Evolutionary conservation across 2,113 vertebrate genomes (phyloP), one percentile per base, ranked within the genome.

Genomic region (Cricetomys ansorgei): DNA sequence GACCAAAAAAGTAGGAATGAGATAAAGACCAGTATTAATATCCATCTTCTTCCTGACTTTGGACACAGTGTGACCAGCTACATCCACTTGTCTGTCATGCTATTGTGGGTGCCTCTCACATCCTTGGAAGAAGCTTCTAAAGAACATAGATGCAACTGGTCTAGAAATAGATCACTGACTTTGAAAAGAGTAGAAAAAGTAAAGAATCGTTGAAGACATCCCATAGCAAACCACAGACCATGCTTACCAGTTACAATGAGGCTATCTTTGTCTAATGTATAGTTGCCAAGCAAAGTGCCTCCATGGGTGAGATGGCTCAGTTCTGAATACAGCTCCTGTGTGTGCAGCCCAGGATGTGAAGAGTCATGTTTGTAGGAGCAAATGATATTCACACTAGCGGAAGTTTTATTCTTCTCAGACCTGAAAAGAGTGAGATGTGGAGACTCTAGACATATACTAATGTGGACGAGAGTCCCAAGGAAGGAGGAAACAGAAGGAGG

Each of bases 361-460:
- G 96, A 94, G 0, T 88, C 92, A 27, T 97, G 88, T 53, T 59
- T 96, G 5, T 89, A 48, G 6, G 67, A 53, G 45, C 93, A 94
- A 59, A 96, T 2, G 16, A 93, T 67, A 16, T 98, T 96, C 57
- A 98, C 96, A 92, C 79, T 83, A 0, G 97, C 98, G 70, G 95
- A 17, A 10, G 50, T 1, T 31, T 80, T 43, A 0, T 62, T 48
- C 79, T 77, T 89, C 50, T 77, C 62, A 48, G 86, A 70, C 69
- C 95, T 96, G 53, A n/a, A 69, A 48, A 86, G 21, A 12, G 4
- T 59, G 1, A 62, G 40, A 59, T 62, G 29, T 43, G 29, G 27
- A 11, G 11, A 84, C 40, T 84, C 4, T 84, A 45, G 27, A 43
- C 8, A 45, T 11, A 64, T 34, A 59, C 7, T 65, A 11, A 45